Evolutionary conservation across 2,888 invertebrate genomes (phyloP), one percentile per base, ranked within the genome.

Genomic region (Serripes groenlandicus): DNA sequence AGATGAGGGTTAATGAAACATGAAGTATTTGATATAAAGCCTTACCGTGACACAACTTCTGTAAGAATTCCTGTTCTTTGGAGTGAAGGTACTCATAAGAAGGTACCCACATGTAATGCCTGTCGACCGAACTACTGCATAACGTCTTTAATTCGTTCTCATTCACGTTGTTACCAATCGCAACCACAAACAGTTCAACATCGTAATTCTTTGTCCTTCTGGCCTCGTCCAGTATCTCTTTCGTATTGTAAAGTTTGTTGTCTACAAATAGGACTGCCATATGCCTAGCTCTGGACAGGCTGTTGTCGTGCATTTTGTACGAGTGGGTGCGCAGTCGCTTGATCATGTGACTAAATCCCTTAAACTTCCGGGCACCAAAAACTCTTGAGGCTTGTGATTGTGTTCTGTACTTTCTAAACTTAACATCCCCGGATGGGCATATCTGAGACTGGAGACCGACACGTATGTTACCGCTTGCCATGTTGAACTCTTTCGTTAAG

Each of bases 201-300:
- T 81, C 80, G 18, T 80, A 15, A 23, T 69, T 73, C 58, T 86
- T 86, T 0, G 88, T 58, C 42, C 73, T 60, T 74, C 83, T 81
- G 0, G 86, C 85, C 28, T 85, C 80, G 49, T 85, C 64, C 21
- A 88, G 32, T 26, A 87, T 74, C 3, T 76, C 72, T 69, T 88
- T 83, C 1, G 81, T 66, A 37, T 88, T 80, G 34, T 76, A 78
- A 18, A 90, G 76, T 56, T 70, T 83, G 68, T 91, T 87, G 71
- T 92, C 91, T 15, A 92, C 81, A 76, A 92, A 89, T 9, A 91
- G 30, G 1, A 92, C 89, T n/a, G 91, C 91, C 76, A 91, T 89
- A 56, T 89, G 89, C 34, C 86, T 78, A 3, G 90, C 88, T 9
- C 64, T 60, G 18, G 68, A 58, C 52, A 90, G 64, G 11, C 87